Base-by-base conservation (phyloP, 37 sponge, comb jelly and placozoan genomes). In the Aphrocallistes beatrix region DNA sequence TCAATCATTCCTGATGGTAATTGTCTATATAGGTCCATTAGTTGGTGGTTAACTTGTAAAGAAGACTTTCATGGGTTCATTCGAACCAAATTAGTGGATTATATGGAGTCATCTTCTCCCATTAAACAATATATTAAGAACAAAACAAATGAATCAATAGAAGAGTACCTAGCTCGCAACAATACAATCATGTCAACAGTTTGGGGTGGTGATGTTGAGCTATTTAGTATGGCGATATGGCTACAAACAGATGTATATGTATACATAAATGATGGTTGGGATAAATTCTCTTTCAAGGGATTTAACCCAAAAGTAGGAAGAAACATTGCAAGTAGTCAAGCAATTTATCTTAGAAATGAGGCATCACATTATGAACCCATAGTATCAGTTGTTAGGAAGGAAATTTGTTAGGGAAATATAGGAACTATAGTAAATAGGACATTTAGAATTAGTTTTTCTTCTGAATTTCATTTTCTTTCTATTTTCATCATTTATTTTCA, bases 191-290 rank as follows among this genome's bases (percentile, higher is more conserved):
- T 30, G n/a, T 25, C 21, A 60, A 60, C 75, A 60, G 75, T 60
- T 60, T 60, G 75, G 75, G 75, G 32, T 19, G n/a, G 17, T 60
- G 75, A 60, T 30, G 75, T 60, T 60, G 75, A 60, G n/a, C n/a
- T 60, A 60, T 60, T 60, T 13, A 25, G 28, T 60, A 25, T 28
- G 6, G 75, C 75, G n/a, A 60, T 60, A 60, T 60, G 75, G 75
- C n/a, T 60, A 60, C 3, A 60, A 60, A 60, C 75, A 60, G 75
- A 60, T 60, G n/a, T 60, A 25, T 60, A 32, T 60, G 75, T 60
- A 6, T 60, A 25, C 75, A 60, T 25, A 30, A 30, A 60, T 60
- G n/a, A 60, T 32, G 75, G n/a, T 25, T 60, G 75, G 75, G 28
- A 60, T 8, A 60, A 60, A 60, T 60, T 42, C n/a, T 60, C 75